These are phyloP conservation scores for Theristus sp. DNA, from an alignment of 2,888 invertebrate genomes.

Conservation along the genomic window DNA sequence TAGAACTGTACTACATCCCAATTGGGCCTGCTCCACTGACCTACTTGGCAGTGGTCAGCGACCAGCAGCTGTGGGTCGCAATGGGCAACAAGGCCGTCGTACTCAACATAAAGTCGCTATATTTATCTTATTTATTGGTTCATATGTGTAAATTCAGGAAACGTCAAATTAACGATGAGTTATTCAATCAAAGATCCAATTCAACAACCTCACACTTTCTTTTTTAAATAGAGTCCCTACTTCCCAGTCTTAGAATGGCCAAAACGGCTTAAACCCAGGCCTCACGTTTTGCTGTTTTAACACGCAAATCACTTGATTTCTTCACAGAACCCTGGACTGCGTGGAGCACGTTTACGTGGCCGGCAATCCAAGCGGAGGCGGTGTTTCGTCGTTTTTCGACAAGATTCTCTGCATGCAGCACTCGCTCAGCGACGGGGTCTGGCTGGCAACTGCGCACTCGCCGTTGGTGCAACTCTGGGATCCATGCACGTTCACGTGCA, in stretches of 20 bases:
- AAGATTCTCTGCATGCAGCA: slow-evolving; percentile 30
- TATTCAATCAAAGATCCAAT: too few relatives aligned
- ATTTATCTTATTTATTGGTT: too few relatives aligned
- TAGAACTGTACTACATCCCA: slow-evolving; percentile 36
- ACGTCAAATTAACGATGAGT: too few relatives aligned
- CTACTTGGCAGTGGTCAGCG: slow-evolving; percentile 28
- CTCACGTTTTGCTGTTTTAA: background rate
- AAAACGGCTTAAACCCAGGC: background rate
- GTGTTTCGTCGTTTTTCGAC: slow-evolving; percentile 28
- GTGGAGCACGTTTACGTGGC: slow-evolving; percentile 35
- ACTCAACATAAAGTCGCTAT: slow-evolving; percentile 32
- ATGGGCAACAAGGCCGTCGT: slow-evolving; percentile 36
- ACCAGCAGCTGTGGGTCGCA: slow-evolving; percentile 34
- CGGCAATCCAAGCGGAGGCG: slow-evolving; percentile 29
- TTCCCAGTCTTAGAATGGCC: too few relatives aligned
- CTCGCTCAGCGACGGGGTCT: slow-evolving; percentile 33
- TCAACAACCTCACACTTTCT: too few relatives aligned
- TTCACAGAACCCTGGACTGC: slow-evolving; percentile 30
- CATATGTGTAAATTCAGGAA: too few relatives aligned
- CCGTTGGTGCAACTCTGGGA: slow-evolving; percentile 37
- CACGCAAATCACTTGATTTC: background rate
- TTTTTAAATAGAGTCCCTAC: too few relatives aligned
- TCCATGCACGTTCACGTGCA: slow-evolving; percentile 31
- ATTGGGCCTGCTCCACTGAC: slow-evolving; percentile 37
- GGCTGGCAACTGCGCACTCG: slow-evolving; percentile 36